Evolutionary conservation across 2,113 vertebrate species (phyloP).

Genomic region (Oostethus manadensis): DNA sequence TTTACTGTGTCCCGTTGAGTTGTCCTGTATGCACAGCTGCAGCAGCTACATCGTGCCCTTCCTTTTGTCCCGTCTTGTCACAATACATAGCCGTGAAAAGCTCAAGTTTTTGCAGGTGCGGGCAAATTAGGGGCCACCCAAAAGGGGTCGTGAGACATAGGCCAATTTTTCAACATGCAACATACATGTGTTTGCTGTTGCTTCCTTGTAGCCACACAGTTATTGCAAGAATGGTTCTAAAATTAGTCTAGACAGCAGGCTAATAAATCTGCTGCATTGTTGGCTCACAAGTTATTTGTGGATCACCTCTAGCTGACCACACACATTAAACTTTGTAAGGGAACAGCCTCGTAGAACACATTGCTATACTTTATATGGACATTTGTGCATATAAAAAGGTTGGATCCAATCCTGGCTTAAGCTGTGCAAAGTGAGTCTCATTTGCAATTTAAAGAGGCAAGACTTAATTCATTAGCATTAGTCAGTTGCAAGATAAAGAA

Average conservation of each 20-base stretch:
- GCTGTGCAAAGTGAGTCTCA: conserved; percentile 4
- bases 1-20: conserved; percentile 53
- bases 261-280: conserved; percentile 25
- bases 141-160: conserved; percentile 32
- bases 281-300: conserved; percentile 16
- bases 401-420: background rate
- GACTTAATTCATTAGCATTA: conserved; percentile 27
- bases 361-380: conserved; percentile 10
- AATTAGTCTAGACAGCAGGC: background rate
- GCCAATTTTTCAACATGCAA: background rate
- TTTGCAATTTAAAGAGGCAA: conserved; percentile 25
- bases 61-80: conserved; percentile 58
- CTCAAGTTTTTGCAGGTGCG: conserved; percentile 62
- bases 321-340: conserved; percentile 30
- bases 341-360: background rate
- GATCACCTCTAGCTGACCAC: conserved; percentile 37
- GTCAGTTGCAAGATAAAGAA: conserved; percentile 24
- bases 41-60: conserved; percentile 39
- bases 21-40: conserved; percentile 74
- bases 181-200: background rate
- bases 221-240: background rate
- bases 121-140: conserved; percentile 44
- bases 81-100: conserved; percentile 44
- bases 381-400: background rate
- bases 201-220: background rate